Conservation (phyloP, 2,113 vertebrate species). For the Callipepla californica region DNA sequence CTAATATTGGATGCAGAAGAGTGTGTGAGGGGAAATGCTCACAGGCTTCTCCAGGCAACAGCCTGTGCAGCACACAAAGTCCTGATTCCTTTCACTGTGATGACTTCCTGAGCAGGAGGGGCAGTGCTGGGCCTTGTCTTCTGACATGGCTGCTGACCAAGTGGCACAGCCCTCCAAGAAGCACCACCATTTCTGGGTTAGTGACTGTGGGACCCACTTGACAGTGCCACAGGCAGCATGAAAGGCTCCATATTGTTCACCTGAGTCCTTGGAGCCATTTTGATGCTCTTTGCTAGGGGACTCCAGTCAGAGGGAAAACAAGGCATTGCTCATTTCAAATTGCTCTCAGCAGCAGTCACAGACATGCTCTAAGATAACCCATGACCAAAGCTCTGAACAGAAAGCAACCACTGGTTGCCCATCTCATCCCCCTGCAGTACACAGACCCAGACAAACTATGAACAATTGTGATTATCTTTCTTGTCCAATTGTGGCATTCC, state of each 20-base stretch:
- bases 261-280: background rate
- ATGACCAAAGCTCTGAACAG: background rate
- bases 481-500: background rate
- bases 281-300: background rate
- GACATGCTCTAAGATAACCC: background rate
- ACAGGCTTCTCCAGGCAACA: background rate
- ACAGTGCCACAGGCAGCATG: rapidly evolving
- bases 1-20: background rate
- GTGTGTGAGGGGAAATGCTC: background rate
- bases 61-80: background rate
- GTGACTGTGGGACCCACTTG: background rate
- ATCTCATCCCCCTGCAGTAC: background rate
- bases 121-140: background rate
- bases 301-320: background rate
- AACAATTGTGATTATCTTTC: background rate
- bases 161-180: background rate
- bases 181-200: rapidly evolving
- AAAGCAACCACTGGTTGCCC: background rate
- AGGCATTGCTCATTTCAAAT: background rate
- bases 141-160: background rate
- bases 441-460: background rate
- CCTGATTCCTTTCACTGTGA: background rate
- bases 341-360: background rate
- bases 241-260: background rate
- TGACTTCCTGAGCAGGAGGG: background rate